Conservation (phyloP, 2,797 vertebrate genomes). For the Carapus acus region DNA sequence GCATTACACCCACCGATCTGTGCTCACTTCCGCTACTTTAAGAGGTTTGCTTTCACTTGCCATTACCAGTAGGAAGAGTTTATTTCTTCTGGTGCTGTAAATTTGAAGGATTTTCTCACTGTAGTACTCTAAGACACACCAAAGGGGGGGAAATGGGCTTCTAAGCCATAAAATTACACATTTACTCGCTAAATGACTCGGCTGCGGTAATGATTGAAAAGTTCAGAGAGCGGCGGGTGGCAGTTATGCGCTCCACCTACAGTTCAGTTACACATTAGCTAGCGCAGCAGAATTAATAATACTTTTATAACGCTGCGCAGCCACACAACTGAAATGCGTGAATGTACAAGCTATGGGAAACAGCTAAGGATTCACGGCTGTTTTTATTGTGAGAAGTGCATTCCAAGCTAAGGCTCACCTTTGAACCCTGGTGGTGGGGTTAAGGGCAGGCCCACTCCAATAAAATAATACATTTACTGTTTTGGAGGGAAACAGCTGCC, state of each 20-base stretch:
- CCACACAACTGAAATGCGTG: neutral
- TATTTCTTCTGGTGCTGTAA: neutral
- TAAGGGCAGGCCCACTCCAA: conserved; percentile 38
- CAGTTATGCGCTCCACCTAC: conserved; percentile 30
- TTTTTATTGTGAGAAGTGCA: conserved; percentile 15
- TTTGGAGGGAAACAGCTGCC: conserved; percentile 50
- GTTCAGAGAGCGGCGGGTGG: conserved; percentile 29
- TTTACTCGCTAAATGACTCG: conserved; percentile 57
- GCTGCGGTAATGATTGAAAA: conserved; percentile 71
- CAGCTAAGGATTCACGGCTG: no score
- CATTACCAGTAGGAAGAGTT: neutral
- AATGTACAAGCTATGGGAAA: neutral
- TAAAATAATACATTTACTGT: conserved; percentile 51
- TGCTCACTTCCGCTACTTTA: conserved; percentile 1
- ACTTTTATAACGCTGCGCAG: conserved; percentile 6
- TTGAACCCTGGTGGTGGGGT: conserved; percentile 26
- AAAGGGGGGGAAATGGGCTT: conserved; percentile 9
- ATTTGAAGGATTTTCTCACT: conserved; percentile 12
- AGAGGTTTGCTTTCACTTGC: conserved; percentile 4
- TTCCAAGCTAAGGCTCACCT: conserved; percentile 22
- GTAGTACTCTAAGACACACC: conserved; percentile 2
- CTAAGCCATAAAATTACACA: conserved; percentile 56
- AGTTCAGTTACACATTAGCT: conserved; percentile 52
- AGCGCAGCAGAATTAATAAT: conserved; percentile 10
- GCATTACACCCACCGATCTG: conserved; percentile 8